A percentile compares a stretch with the other conserved stretches of the same genome.
Conservation (phyloP, 2,888 invertebrate genomes). For the Sycophila texana region DNA sequence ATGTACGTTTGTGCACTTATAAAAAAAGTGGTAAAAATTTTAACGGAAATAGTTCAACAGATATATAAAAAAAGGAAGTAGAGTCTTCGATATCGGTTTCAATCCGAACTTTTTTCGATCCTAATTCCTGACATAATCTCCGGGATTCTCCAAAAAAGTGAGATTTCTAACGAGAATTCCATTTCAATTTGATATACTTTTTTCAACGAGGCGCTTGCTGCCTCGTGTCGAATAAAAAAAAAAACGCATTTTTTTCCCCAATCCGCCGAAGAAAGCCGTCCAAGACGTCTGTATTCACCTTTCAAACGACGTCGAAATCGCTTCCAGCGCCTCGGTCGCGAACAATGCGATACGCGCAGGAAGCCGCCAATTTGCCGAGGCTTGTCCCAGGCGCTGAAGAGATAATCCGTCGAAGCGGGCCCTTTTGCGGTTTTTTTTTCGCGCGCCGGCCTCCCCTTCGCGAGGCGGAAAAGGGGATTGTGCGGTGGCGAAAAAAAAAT, state of each 20-base stretch:
- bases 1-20: too few relatives aligned
- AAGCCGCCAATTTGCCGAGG: slow-evolving; percentile 18
- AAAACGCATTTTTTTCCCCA: not conserved
- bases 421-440: slow-evolving; percentile 6
- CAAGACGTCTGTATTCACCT: not conserved
- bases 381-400: not conserved
- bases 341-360: slow-evolving; percentile 10
- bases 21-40: too few relatives aligned
- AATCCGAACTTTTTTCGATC: too few relatives aligned
- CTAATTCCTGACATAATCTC: not conserved
- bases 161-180: not conserved
- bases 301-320: not conserved
- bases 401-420: slow-evolving; percentile 23
- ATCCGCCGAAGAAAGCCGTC: not conserved
- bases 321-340: slow-evolving; percentile 15
- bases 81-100: too few relatives aligned
- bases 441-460: not conserved
- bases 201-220: not conserved
- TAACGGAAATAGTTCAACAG: too few relatives aligned
- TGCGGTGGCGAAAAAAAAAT: not conserved
- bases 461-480: slow-evolving; percentile 5
- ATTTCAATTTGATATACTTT: not conserved
- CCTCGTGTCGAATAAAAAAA: too few relatives aligned
- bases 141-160: not conserved
- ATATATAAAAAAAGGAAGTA: too few relatives aligned